Evolutionary conservation across 2,113 vertebrate genomes (phyloP).

Genomic region (Phrynosoma blainvillii): DNA sequence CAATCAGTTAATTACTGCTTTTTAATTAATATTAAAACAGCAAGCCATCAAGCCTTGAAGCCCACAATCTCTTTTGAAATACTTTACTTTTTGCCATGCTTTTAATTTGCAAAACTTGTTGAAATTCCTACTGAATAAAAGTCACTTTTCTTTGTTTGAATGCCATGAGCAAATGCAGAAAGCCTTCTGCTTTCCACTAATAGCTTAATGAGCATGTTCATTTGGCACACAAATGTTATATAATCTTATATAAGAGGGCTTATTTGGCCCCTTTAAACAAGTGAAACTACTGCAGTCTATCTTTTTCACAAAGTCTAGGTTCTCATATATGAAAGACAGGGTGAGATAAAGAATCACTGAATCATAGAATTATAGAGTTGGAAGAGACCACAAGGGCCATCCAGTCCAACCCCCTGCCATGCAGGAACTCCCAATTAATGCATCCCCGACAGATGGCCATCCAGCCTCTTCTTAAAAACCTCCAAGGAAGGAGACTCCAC

Average conservation of each 20-base stretch:
- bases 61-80: slow-evolving; percentile 17
- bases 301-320: not conserved
- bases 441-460: too few species aligned
- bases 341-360: too few species aligned
- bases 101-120: slow-evolving; percentile 23
- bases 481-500: too few species aligned
- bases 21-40: slow-evolving; percentile 50
- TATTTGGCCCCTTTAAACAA: not conserved
- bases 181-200: not conserved
- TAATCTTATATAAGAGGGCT: not conserved
- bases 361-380: too few species aligned
- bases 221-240: not conserved
- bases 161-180: not conserved
- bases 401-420: too few species aligned
- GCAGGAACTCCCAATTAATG: too few species aligned
- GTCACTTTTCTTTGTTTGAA: not conserved
- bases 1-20: slow-evolving; percentile 57
- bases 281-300: not conserved
- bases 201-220: not conserved
- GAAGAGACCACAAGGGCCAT: too few species aligned
- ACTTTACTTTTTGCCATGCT: slow-evolving; percentile 29
- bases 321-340: too few species aligned
- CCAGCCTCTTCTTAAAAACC: too few species aligned
- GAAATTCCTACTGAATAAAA: not conserved
- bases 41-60: slow-evolving; percentile 39